These are phyloP conservation scores for Steinernema hermaphroditum DNA, from an alignment of 2,888 invertebrate species.

Conservation along the genomic window DNA sequence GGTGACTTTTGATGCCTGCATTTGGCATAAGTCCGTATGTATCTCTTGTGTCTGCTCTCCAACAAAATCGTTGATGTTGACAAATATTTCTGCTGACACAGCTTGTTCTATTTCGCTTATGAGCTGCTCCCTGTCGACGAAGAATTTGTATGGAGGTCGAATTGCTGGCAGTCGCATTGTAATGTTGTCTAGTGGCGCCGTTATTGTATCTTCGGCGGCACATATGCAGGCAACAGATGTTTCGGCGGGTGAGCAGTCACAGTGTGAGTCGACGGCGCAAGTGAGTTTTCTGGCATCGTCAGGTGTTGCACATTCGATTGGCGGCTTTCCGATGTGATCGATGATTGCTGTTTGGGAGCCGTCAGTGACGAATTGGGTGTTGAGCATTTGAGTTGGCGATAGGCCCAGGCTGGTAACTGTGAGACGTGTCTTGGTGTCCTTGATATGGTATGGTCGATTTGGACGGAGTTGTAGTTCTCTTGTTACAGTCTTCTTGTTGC, in stretches of 20 bases:
- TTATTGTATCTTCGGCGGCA: neutral
- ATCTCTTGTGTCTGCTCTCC: neutral
- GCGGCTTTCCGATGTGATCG: neutral
- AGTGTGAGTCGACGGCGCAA: neutral
- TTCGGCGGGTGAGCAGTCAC: neutral
- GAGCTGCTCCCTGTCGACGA: neutral
- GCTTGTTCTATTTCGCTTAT: neutral
- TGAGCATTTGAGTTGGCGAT: neutral
- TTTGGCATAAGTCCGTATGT: neutral
- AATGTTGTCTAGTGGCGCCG: neutral
- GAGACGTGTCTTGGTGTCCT: neutral
- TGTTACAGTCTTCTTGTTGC: neutral
- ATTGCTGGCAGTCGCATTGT: neutral
- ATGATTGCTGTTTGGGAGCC: neutral
- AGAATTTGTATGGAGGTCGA: neutral
- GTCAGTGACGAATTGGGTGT: neutral
- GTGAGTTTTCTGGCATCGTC: neutral
- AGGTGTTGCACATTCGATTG: neutral
- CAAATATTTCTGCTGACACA: neutral
- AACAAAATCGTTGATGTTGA: neutral
- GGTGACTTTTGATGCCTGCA: neutral
- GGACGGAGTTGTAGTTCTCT: neutral
- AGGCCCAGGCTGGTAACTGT: neutral
- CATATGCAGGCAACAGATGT: neutral
- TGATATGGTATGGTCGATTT: no score